Base-by-base conservation (phyloP, 2,113 vertebrate genomes). In the Labrus mixtus region DNA sequence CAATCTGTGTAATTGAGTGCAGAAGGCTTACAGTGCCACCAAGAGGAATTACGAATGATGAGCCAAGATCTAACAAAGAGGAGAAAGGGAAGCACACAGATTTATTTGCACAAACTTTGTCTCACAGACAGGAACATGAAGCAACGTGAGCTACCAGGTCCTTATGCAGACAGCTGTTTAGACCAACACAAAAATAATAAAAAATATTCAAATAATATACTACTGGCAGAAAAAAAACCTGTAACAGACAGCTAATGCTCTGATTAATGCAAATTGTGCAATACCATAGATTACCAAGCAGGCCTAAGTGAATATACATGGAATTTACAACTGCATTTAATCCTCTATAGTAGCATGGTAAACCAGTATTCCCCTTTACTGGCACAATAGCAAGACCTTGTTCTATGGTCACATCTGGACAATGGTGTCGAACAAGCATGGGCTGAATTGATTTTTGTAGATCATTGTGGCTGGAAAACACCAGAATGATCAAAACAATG, bases 101-200 rank as follows among this genome's bases (percentile, higher is more conserved):
- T 15, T 62, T 1, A 53, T 60, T 46, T 19, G 61, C 22, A 39
- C 7, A 50, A 7, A 15, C 10, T 56, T 25, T 25, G 25, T 60
- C 17, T 29, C 17, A 64, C 6, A 23, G 41, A 51, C 57, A 73
- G 11, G 33, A 55, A 58, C 20, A 3, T 16, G 43, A 23, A 59
- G 1, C 23, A 54, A 45, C 71, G 72, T 39, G 41, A 82, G 29
- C 5, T 25, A 58, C 36, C n/a, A n/a, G n/a, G n/a, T n/a, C n/a
- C 17, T 12, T 2, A 17, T 0, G 1, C 29, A 57, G 11, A 58
- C 3, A 29, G 10, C n/a, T 50, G 61, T 8, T 45, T 41, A n/a
- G 15, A 46, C 25, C 50, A 19, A 56, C 50, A 46, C 4, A 37
- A 70, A 55, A 36, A 48, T 72, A 68, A 56, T 45, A 19, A 23